Evolutionary conservation across 2,113 vertebrate genomes (phyloP).

Genomic region (Ondatra zibethicus): DNA sequence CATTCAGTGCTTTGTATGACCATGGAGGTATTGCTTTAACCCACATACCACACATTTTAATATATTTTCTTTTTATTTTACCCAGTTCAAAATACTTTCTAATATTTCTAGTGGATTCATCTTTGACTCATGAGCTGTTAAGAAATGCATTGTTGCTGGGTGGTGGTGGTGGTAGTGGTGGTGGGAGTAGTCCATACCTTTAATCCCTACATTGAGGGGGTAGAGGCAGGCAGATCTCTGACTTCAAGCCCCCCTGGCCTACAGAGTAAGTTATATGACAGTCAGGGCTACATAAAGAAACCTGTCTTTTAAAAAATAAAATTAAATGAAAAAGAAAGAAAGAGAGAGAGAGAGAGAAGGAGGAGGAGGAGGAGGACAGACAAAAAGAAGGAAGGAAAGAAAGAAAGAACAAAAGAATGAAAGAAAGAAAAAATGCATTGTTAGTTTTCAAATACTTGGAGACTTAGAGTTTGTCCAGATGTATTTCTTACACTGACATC

Average conservation of each 20-base stretch:
- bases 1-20: not conserved
- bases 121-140: not conserved
- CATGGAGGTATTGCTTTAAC: not conserved
- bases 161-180: not conserved
- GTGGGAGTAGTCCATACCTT: not conserved
- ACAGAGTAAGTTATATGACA: not conserved
- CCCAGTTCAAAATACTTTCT: not conserved
- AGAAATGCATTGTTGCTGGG: not conserved
- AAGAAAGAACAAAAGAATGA: no score
- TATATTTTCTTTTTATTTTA: not conserved
- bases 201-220: not conserved
- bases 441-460: not conserved
- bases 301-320: not conserved
- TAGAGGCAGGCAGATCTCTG: not conserved
- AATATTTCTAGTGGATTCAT: not conserved
- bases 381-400: no score
- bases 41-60: not conserved
- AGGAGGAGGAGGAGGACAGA: no score
- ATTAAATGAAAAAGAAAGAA: not conserved
- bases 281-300: not conserved
- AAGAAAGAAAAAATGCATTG: not conserved
- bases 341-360: fast-evolving
- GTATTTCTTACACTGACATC: not conserved
- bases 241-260: not conserved
- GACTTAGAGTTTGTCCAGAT: not conserved